Evolutionary conservation across 2,888 invertebrate species (phyloP), one percentile per base, ranked within the genome.

Genomic region (Diarsia mendica): DNA sequence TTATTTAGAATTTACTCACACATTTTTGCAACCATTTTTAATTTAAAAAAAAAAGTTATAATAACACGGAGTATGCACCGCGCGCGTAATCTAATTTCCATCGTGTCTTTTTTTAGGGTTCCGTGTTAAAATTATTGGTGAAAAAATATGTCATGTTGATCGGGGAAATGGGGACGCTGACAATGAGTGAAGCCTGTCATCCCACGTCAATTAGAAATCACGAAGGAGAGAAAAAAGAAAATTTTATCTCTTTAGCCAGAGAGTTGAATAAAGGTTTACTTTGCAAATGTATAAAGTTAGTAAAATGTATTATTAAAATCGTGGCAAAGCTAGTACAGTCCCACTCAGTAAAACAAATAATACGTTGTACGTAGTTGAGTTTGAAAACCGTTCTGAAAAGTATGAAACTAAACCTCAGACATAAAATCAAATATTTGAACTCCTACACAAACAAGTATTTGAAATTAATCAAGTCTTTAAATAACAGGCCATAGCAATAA

Each of bases 51-150:
- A 80, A 79, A 72, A 64, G 80, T 85, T 83, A 88, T 89, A 85
- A 89, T 86, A 87, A 87, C 86, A 83, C 76, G 75, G 83, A 83
- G 83, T 88, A 87, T 84, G 87, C 88, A 87, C 84, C 75, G 87
- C 77, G 84, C 83, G 87, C 79, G 85, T 91, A 91, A 91, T 91
- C 91, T 90, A 89, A 91, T 90, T 91, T 90, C 86, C 89, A 87
- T 87, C 85, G 84, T 80, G 67, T 68, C 63, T 72, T 75, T 72
- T 75, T 89, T 87, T 83, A 80, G 89, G 80, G 89, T 83, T 76
- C 87, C 72, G 65, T 51, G n/a, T 44, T 4, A 23, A 65, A 77
- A 76, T 58, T 55, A 79, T 67, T 72, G 58, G 66, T 68, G 44
- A 68, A 64, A 74, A 75, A 66, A 72, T 53, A 10, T 61, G 67